These are phyloP conservation scores for Marisa cornuarietis DNA, from an alignment of 1,140 invertebrate species.

Conservation along the genomic window DNA sequence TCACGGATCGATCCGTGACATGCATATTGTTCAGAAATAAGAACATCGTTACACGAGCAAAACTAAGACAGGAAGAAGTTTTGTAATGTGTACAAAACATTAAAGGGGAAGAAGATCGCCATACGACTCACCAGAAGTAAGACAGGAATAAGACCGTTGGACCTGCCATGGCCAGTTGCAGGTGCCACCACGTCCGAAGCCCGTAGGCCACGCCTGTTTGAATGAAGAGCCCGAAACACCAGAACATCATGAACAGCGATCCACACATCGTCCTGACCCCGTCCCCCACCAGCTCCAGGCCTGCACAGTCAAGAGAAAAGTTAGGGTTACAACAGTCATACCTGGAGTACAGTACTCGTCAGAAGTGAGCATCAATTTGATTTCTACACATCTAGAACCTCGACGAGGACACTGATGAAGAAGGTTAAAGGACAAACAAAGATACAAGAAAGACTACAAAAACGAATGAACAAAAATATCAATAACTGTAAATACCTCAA, in stretches of 20 bases:
- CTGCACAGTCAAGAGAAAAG: constrained; percentile 31
- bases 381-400: neutral
- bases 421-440: neutral
- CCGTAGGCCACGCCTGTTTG: constrained; percentile 73
- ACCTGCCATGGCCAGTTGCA: constrained; percentile 79
- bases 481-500: neutral
- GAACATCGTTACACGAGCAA: too few relatives aligned
- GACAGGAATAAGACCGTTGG: constrained; percentile 77
- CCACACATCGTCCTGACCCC: constrained; percentile 74
- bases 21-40: too few relatives aligned
- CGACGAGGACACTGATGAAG: neutral
- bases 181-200: constrained; percentile 76
- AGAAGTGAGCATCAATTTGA: neutral
- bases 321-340: too few relatives aligned
- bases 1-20: too few relatives aligned
- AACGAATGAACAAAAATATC: neutral
- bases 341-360: neutral
- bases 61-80: neutral
- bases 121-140: constrained; percentile 62
- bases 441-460: neutral
- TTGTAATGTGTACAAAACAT: neutral
- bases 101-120: neutral
- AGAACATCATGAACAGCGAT: constrained; percentile 76
- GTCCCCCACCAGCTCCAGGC: constrained; percentile 57
- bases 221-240: constrained; percentile 76